Evolutionary conservation across 2,797 vertebrate genomes (phyloP), one percentile per base, ranked within the genome.

Genomic region (Sebastes hubbsi): DNA sequence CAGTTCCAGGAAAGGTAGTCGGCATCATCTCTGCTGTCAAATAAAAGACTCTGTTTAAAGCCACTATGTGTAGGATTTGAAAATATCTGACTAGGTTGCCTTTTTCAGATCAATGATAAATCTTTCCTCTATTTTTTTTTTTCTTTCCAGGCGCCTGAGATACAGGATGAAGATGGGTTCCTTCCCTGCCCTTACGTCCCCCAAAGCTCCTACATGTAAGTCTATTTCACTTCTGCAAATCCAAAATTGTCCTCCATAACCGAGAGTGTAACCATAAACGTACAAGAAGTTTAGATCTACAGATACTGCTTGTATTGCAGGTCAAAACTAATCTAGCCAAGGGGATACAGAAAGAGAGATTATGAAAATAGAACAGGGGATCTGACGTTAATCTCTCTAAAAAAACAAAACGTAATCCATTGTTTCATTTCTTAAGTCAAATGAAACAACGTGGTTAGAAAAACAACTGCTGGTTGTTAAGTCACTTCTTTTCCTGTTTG

Each of bases 1-100:
- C 97, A 97, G 86, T 99, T 99, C 93, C 98, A 99, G 94, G 98
- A 99, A 94, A 98, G 97, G 99, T 99, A 86, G 24, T 14, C 4
- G 0, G 3, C 27, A 7, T 55, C n/a, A 32, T 4, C 24, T 65
- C 5, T 63, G 4, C 42, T n/a, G 29, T 46, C 20, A 22, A 12
- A 60, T 4, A 38, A 38, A 22, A 32, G 20, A 34, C 8, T 18
- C 16, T 49, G 18, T 5, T 7, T 16, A 20, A 22, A 56, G 30
- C 5, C 34, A 5, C 5, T 55, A 9, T 32, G 22, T 20, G 14
- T 27, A 32, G 6, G 4, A 30, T 66, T 32, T 49, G n/a, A 60
- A 54, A 62, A 13, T 59, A 4, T 72, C 30, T 32, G 3, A 36
- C 16, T 24, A 27, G 9, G 12, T 24, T n/a, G 6, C 13, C 13